These are phyloP conservation scores for Microctonus aethiopoides DNA, from an alignment of 2,888 invertebrate genomes.

Conservation along the genomic window DNA sequence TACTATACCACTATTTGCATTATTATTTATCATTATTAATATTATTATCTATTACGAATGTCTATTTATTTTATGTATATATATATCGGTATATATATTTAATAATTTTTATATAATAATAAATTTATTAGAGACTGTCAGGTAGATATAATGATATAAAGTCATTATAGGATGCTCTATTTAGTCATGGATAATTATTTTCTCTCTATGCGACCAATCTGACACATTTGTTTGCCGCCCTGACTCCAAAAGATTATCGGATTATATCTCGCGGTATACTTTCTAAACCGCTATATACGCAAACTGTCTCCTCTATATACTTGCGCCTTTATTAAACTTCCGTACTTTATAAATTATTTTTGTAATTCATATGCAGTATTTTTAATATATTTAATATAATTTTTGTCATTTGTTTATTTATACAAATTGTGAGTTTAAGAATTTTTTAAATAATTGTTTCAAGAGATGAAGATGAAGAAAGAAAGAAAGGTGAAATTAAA, in stretches of 20 bases:
- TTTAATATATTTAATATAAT: too few species aligned
- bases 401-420: too few species aligned
- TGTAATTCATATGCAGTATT: too few species aligned
- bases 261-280: constrained; percentile 47
- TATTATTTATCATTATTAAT: too few species aligned
- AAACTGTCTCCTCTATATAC: constrained; percentile 32
- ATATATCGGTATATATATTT: background rate
- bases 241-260: constrained; percentile 46
- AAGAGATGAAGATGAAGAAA: too few species aligned
- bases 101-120: background rate
- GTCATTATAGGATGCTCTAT: background rate
- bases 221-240: constrained; percentile 44
- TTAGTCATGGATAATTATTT: background rate
- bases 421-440: too few species aligned
- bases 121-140: background rate
- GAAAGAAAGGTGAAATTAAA: too few species aligned
- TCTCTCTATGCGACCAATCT: constrained; percentile 35
- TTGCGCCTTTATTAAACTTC: background rate
- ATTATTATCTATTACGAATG: too few species aligned
- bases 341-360: too few species aligned
- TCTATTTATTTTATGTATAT: too few species aligned
- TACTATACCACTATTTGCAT: too few species aligned
- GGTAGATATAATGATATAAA: background rate
- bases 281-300: constrained; percentile 44
- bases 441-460: too few species aligned